Percentiles rank a stretch among this genome's conserved stretches.
Conservation (phyloP, 2,113 vertebrate genomes). For the Charina bottae region DNA sequence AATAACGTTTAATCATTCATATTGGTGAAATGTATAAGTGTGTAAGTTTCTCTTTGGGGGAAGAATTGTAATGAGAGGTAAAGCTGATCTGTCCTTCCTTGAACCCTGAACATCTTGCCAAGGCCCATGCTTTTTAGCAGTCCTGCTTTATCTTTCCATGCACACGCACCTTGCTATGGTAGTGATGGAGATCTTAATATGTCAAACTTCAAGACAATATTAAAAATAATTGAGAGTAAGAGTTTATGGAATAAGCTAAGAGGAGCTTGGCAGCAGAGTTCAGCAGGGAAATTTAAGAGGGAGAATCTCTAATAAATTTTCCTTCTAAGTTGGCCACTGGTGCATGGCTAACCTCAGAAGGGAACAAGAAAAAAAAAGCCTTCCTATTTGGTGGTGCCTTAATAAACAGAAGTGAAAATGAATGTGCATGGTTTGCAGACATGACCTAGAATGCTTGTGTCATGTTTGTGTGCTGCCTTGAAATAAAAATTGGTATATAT, state of each 20-base stretch:
- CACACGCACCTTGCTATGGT: not conserved
- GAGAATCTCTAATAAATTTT: not conserved
- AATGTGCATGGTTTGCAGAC: not conserved
- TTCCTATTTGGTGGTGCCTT: not conserved
- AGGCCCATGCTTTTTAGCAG: not conserved
- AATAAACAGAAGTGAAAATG: not conserved
- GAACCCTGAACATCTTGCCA: not conserved
- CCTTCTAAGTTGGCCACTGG: not conserved
- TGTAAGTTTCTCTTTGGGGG: not conserved
- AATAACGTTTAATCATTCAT: not conserved
- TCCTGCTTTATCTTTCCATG: not conserved
- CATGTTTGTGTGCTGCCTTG: not conserved
- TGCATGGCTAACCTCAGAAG: not conserved
- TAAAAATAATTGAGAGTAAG: slow-evolving; percentile 3
- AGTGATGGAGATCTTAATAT: not conserved
- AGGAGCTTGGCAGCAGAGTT: not conserved
- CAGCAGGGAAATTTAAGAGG: not conserved
- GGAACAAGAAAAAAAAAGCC: not conserved
- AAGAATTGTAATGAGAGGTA: not conserved
- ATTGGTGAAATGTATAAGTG: not conserved
- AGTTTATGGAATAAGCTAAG: not conserved
- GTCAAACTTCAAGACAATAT: not conserved
- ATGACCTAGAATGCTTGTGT: not conserved
- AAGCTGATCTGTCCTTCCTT: not conserved
- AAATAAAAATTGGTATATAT: not conserved